Evolutionary conservation across 2,888 invertebrate genomes (phyloP).

Genomic region (Leucoptera coffeella): DNA sequence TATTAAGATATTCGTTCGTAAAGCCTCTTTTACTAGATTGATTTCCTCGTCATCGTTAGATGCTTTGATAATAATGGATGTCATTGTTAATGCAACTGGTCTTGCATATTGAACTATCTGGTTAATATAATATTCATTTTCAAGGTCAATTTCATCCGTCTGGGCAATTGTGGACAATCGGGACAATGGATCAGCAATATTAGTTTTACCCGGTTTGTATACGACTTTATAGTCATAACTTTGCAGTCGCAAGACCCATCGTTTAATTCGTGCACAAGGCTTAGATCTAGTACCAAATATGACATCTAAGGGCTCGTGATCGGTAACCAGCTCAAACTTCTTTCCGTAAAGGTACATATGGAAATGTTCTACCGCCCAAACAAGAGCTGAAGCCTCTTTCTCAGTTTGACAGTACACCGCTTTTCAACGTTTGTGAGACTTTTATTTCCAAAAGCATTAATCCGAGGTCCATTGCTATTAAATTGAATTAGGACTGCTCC

Average conservation of each 20-base stretch:
- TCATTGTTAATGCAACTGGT: conserved; percentile 1
- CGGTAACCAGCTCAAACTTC: conserved; percentile 10
- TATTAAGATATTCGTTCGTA: conserved; percentile 4
- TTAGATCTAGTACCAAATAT: conserved; percentile 10
- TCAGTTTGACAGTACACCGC: conserved; percentile 11
- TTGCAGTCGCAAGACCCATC: conserved; percentile 11
- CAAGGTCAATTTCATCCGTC: background rate
- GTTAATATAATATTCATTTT: no score
- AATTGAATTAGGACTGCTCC: conserved; percentile 7
- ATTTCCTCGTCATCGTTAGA: conserved; percentile 1
- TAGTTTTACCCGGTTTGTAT: conserved; percentile 9
- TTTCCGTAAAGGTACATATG: conserved; percentile 10
- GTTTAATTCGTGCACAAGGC: conserved; percentile 11
- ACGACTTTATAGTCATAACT: conserved; percentile 8
- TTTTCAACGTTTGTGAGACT: conserved; percentile 10
- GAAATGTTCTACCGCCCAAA: conserved; percentile 12
- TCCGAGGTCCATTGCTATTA: conserved; percentile 7
- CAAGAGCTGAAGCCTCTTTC: conserved; percentile 11
- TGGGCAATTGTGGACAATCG: conserved; percentile 5
- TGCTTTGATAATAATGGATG: no score
- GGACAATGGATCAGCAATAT: conserved; percentile 11
- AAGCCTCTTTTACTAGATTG: background rate
- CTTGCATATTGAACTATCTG: conserved; percentile 2
- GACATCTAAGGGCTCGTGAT: conserved; percentile 12
- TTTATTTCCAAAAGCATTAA: conserved; percentile 11